Base-by-base conservation (phyloP, 2,113 vertebrate species). In the Phrynosoma platyrhinos region DNA sequence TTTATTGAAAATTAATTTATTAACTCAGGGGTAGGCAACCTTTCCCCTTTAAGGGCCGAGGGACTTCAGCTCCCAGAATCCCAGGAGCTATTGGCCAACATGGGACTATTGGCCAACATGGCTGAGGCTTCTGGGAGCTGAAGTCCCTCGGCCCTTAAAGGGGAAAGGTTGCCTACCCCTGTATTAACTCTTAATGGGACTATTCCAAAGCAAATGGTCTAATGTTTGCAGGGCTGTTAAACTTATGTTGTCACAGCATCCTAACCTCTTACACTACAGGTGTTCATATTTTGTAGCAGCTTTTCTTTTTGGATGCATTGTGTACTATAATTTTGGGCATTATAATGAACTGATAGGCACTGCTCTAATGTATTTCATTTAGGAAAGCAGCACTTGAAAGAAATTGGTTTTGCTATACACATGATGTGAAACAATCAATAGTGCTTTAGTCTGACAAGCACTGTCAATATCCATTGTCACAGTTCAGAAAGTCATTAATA, bases 391-490 rank as follows among this genome's bases (percentile, higher is more conserved):
- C 96, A 97, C 96, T 98, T 97, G 95, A 96, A 97, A 97, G 97
- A 97, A 97, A 98, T 97, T 97, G 96, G 95, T 97, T 98, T 97
- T 97, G 96, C 97, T 97, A 95, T 97, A 97, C 96, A 97, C 96
- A 97, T 97, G 97, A 98, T 97, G 97, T 96, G 96, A 97, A 92
- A 90, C 95, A 96, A 98, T 98, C 97, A 96, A 97, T 98, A 97
- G 97, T 94, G 96, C 97, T 98, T 98, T 98, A 97, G 95, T 96
- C 94, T 97, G 97, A 98, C 97, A 97, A 96, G 95, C 91, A 91
- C 91, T 97, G 96, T 97, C 97, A 97, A 97, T 98, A 97, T 92
- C 93, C 93, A 97, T 97, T 97, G 97, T 97, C 97, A 97, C 96
- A 95, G 97, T 97, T 97, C 96, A 97, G 93, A 97, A 97, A 97